These are phyloP conservation scores for Limosa lapponica DNA, from an alignment of 2,797 vertebrate genomes.

Conservation along the genomic window DNA sequence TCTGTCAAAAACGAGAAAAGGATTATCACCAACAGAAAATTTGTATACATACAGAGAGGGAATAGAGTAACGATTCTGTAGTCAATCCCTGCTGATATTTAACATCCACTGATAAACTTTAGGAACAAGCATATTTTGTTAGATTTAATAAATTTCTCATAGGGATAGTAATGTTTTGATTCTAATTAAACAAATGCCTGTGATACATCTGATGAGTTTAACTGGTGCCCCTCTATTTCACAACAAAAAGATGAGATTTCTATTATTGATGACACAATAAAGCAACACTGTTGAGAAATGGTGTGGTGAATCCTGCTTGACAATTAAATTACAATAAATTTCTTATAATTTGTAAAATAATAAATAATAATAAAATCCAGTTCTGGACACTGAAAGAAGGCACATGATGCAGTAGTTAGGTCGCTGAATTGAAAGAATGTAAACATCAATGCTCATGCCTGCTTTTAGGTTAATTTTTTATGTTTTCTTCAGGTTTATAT, in stretches of 20 bases:
- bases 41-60: not conserved
- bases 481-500: not conserved
- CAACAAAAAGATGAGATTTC: not conserved
- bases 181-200: not conserved
- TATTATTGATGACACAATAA: not conserved
- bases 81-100: not conserved
- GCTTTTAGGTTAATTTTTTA: not conserved
- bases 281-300: not conserved
- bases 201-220: not conserved
- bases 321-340: not conserved
- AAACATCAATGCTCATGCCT: not conserved
- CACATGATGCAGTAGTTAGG: not conserved
- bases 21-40: not conserved
- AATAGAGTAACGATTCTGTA: not conserved
- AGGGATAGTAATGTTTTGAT: not conserved
- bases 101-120: not conserved
- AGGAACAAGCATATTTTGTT: not conserved
- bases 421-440: not conserved
- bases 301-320: not conserved
- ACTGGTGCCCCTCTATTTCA: not conserved
- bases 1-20: not conserved
- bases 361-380: not conserved
- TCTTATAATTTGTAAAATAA: not conserved
- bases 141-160: not conserved
- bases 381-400: not conserved